Evolutionary conservation across 2,888 invertebrate species (phyloP).

Genomic region (Apamea epomidion): DNA sequence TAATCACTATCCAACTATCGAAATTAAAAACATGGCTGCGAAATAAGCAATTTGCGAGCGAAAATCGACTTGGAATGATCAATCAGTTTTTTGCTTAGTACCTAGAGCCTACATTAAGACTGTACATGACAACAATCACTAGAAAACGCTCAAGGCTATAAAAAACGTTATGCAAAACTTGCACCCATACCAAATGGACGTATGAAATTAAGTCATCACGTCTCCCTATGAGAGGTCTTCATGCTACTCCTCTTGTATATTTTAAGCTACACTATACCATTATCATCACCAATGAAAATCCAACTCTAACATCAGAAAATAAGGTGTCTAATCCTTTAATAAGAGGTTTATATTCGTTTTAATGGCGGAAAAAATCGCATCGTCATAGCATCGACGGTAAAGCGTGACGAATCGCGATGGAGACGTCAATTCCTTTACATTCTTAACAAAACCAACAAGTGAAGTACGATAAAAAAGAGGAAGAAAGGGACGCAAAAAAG

Average conservation of each 20-base stretch:
- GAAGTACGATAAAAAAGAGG: slow-evolving; percentile 75
- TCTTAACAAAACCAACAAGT: slow-evolving; percentile 89
- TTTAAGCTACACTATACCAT: slow-evolving; percentile 63
- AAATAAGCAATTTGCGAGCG: slow-evolving; percentile 54
- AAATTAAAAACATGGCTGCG: slow-evolving; percentile 53
- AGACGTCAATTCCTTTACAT: slow-evolving; percentile 87
- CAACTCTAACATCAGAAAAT: slow-evolving; percentile 36
- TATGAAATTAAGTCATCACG: slow-evolving; percentile 86
- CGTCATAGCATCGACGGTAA: slow-evolving; percentile 84
- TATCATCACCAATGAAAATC: slow-evolving; percentile 47
- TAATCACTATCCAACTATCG: slow-evolving; percentile 45
- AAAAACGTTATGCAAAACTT: slow-evolving; percentile 74
- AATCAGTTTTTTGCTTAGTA: slow-evolving; percentile 53
- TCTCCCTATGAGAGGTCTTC: slow-evolving; percentile 81
- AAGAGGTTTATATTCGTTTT: slow-evolving; percentile 63
- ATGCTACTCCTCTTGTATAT: slow-evolving; percentile 78
- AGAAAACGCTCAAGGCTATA: slow-evolving; percentile 57
- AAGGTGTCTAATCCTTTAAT: slow-evolving; percentile 40
- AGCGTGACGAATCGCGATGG: slow-evolving; percentile 86
- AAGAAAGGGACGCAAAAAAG: slow-evolving; percentile 70
- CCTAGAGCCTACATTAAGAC: slow-evolving; percentile 28
- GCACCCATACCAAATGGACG: slow-evolving; percentile 82
- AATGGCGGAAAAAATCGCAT: slow-evolving; percentile 84
- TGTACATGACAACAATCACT: slow-evolving; percentile 47
- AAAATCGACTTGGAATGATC: slow-evolving; percentile 53